Percentiles rank a stretch among this genome's conserved stretches.
phyloP scores from a whole-genome alignment of 2,888 invertebrate genomes.

The Drosophila cyrtoloma region DNA sequence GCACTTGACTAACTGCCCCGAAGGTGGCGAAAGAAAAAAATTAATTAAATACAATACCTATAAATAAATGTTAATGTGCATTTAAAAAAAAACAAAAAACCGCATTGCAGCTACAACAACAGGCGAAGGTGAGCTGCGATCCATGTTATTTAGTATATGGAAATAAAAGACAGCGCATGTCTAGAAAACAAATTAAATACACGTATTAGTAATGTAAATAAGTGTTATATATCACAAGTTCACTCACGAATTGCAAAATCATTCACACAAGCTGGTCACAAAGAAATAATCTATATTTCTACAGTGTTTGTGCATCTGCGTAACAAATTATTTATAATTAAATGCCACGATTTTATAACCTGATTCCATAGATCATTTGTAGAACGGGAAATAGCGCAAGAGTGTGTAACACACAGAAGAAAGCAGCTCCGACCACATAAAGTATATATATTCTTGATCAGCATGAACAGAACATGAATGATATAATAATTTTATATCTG shows the following conservation, averaged over 20 bases:
- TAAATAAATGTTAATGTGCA: slow-evolving; percentile 10
- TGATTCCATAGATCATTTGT: background rate
- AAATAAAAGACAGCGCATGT: background rate
- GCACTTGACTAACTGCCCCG: slow-evolving; percentile 42
- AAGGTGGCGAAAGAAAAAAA: slow-evolving; percentile 28
- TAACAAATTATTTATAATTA: slow-evolving; percentile 4
- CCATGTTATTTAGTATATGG: slow-evolving; percentile 1
- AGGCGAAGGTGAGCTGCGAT: slow-evolving; percentile 11
- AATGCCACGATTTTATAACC: background rate
- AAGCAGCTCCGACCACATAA: background rate
- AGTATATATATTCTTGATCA: background rate
- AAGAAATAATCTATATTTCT: background rate
- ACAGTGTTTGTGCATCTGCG: background rate
- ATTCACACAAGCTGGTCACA: background rate
- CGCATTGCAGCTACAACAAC: slow-evolving; percentile 18
- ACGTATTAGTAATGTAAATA: background rate
- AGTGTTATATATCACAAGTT: background rate
- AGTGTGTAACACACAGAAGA: background rate
- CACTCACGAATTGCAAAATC: background rate
- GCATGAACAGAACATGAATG: background rate
- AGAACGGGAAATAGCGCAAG: background rate
- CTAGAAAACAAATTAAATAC: background rate
- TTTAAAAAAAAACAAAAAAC: slow-evolving; percentile 1
- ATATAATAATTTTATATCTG: background rate
- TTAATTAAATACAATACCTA: slow-evolving; percentile 7